A percentile compares a stretch with the other conserved stretches of the same genome.
phyloP scores from a whole-genome alignment of 2,888 invertebrate genomes.

The Cerastoderma edule region DNA sequence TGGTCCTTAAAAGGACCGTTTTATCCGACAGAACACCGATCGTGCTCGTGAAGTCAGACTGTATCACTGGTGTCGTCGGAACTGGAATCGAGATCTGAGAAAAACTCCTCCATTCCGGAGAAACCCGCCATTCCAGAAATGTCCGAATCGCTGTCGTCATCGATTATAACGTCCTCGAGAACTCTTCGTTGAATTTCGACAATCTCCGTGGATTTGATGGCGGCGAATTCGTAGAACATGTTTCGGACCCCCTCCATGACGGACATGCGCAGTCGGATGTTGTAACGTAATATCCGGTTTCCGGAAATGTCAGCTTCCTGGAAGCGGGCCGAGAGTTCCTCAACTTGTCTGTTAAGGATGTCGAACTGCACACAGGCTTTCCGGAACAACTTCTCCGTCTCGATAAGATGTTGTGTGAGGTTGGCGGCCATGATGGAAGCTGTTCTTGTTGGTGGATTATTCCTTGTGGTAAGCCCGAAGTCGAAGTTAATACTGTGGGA shows the following conservation, averaged over 20 bases:
- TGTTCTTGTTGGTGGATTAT: too few species aligned
- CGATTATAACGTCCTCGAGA: slow-evolving; percentile 12
- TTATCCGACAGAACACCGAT: too few species aligned
- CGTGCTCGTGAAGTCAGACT: too few species aligned
- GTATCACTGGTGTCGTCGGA: too few species aligned
- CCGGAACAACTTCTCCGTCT: slow-evolving; percentile 37
- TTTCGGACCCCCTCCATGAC: slow-evolving; percentile 47
- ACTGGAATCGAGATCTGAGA: too few species aligned
- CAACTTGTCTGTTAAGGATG: slow-evolving; percentile 38
- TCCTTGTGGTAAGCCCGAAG: too few species aligned
- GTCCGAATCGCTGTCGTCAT: slow-evolving; percentile 29
- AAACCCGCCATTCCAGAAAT: too few species aligned
- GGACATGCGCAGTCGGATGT: slow-evolving; percentile 46
- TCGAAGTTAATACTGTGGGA: too few species aligned
- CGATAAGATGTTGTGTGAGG: slow-evolving; percentile 20
- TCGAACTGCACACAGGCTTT: slow-evolving; percentile 45
- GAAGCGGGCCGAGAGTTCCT: slow-evolving; percentile 26
- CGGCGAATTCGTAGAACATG: slow-evolving; percentile 54
- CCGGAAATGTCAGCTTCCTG: slow-evolving; percentile 25
- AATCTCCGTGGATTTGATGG: slow-evolving; percentile 48
- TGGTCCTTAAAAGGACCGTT: too few species aligned
- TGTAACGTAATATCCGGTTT: slow-evolving; percentile 40
- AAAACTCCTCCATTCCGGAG: too few species aligned
- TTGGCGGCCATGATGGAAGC: slow-evolving; percentile 27
- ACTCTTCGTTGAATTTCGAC: slow-evolving; percentile 37